A percentile compares a stretch with the other conserved stretches of the same genome.
phyloP scores from a whole-genome alignment of 53 echinoderm and acorn worm species.

The Crossaster papposus region DNA sequence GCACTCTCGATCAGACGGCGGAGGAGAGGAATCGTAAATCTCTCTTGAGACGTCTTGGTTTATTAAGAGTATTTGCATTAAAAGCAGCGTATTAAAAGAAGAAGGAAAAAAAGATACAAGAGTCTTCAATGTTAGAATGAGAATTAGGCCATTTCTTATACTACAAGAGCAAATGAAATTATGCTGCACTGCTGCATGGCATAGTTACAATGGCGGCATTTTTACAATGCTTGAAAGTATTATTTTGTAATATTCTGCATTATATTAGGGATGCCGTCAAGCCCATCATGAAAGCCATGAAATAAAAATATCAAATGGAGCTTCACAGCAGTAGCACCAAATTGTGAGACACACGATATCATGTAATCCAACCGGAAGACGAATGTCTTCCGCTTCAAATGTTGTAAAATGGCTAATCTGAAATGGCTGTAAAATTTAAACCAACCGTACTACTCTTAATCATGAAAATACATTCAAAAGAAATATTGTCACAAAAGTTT shows the following conservation, averaged over 20 bases:
- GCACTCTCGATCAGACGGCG: constrained; percentile 71
- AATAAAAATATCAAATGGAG: neutral
- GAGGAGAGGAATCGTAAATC: constrained; percentile 80
- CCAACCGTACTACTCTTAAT: no score
- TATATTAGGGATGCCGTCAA: neutral
- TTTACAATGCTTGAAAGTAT: neutral
- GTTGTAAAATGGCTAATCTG: no score
- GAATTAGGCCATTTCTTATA: neutral
- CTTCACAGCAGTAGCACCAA: neutral
- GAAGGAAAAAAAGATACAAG: neutral
- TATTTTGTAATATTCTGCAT: neutral
- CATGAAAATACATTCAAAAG: no score
- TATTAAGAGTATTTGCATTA: neutral
- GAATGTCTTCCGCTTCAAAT: no score
- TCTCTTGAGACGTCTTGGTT: constrained; percentile 38
- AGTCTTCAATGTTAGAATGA: neutral
- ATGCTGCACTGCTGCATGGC: neutral
- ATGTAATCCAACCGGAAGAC: no score
- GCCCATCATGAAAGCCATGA: neutral
- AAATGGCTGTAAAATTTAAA: no score
- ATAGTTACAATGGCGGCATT: neutral
- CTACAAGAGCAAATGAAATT: neutral
- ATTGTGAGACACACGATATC: neutral
- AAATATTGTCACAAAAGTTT: no score
- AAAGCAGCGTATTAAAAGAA: constrained; percentile 36